Base-by-base conservation (phyloP, 2,888 invertebrate genomes). In the Xylota segnis region DNA sequence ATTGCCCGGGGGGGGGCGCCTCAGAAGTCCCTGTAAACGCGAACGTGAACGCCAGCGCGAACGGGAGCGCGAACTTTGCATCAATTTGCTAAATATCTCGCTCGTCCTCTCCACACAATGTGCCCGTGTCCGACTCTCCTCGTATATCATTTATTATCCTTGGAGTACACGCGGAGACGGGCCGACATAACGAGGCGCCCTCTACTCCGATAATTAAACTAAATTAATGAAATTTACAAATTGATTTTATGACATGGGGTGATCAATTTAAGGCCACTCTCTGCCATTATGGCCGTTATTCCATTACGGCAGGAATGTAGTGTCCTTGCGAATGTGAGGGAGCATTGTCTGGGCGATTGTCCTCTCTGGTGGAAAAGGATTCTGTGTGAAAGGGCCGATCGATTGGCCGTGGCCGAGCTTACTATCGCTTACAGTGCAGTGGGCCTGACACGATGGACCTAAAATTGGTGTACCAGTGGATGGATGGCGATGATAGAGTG, bases 181-280 rank as follows among this genome's bases (percentile, higher is more conserved):
- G 7, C 29, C 54, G 43, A 65, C 45, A 45, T 37, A 52, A 54
- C 63, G 37, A 29, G 78, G 59, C 58, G 58, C 59, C 70, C 79
- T 78, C 78, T 78, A 65, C 56, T 56, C 45, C 50, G 43, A 66
- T 84, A 76, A 84, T 75, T 84, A 71, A 75, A 66, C 84, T 84
- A 76, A 84, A 84, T 84, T 84, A 84, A 84, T 84, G 84, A 81
- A 84, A 81, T 76, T 84, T 66, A 76, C 84, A 84, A 84, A 84
- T 84, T 84, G 84, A 84, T 84, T 84, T 81, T 84, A 81, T 76
- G 84, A 84, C 84, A 84, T 56, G 58, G 83, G 71, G 81, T 81
- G 79, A 81, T 75, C 79, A 84, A 84, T 84, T 84, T 81, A 71
- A 54, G 74, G 83, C 78, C 78, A 74, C 77, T 77, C 77, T 66